Evolutionary conservation across 1,140 invertebrate species (phyloP), one percentile per base, ranked within the genome.

Genomic region (Achroia grisella): DNA sequence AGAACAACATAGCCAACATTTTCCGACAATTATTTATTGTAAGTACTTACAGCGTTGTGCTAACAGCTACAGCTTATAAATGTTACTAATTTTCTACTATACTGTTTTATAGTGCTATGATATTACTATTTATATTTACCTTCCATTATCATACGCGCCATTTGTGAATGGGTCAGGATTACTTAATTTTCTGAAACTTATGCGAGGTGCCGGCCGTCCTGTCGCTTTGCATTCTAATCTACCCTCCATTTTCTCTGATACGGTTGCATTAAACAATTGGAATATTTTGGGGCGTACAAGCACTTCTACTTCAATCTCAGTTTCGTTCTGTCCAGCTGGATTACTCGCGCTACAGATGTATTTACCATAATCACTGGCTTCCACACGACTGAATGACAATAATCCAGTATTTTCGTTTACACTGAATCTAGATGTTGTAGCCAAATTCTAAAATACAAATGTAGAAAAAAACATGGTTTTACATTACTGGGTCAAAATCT

Each of bases 321-420:
- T 88, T 54, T 91, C 89, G 27, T 88, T 91, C 14, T 87, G 81
- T 0, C 94, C 96, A 8, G 95, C 96, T 10, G 87, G 86, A 71
- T 97, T 98, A 33, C 87, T 89, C 0, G 96, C 96, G 15, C 89
- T 89, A 70, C 97, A 98, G 33, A 90, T 91, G 66, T 96, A 97
- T 23, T 89, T 88, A 0, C 93, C 94, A 35, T 91, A 89, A 73
- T 97, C 95, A 0, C 91, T 91, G 42, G 91, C 90, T 45, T 91
- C 90, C 0, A 97, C 91, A 56, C 92, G 89, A 27, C 88, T 91
- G 48, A 98, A 93, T 0, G 89, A 92, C 8, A 98, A 71, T 8
- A 90, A 56, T 9, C 91, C 91, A 0, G 89, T 91, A 52, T 88
- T 87, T 43, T 90, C 81, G 63, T 95, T 91, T 0, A 96, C 94